Base-by-base conservation (phyloP, 2,888 invertebrate species). In the Metellina segmentata region DNA sequence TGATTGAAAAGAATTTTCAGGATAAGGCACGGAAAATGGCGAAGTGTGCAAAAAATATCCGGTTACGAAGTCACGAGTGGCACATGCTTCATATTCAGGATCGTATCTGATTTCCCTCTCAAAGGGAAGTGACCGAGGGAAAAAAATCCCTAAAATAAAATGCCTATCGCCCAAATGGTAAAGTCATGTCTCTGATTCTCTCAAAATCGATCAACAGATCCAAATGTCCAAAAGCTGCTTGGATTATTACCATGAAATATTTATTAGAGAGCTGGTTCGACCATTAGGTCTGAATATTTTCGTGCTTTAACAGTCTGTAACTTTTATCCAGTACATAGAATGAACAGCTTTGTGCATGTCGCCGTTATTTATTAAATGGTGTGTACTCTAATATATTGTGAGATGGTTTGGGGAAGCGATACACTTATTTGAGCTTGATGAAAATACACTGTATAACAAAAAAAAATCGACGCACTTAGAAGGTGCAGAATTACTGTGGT, bases 111-210 rank as follows among this genome's bases (percentile, higher is more conserved):
- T 71, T 82, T 82, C 81, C 70, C 81, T 82, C 81, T 82, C 48
- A 82, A 71, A 71, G 81, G 51, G 70, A 69, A 82, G 69, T 61
- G 61, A 61, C 61, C 61, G 13, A 16, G 69, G 70, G 70, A n/a
- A 61, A 70, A 82, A 71, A 82, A 49, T 71, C 81, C 71, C 71
- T 19, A 71, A 82, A 82, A 82, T 71, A 69, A 70, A 82, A 82
- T 71, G 71, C 81, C 81, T 82, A 82, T 82, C 71, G 81, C 81
- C 61, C 81, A 82, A 82, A 82, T 82, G 81, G 81, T 69, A 51
- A 48, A 82, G 51, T 71, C 81, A 48, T 82, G 81, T 82, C 81
- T 71, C 53, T 16, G 61, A 49, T 69, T 71, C 81, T 70, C 71
- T n/a, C 9, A 7, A 51, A 49, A 82, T 82, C 81, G 81, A 82